These are phyloP conservation scores for Rhinella marina DNA, from an alignment of 2,797 vertebrate species.

Conservation along the genomic window DNA sequence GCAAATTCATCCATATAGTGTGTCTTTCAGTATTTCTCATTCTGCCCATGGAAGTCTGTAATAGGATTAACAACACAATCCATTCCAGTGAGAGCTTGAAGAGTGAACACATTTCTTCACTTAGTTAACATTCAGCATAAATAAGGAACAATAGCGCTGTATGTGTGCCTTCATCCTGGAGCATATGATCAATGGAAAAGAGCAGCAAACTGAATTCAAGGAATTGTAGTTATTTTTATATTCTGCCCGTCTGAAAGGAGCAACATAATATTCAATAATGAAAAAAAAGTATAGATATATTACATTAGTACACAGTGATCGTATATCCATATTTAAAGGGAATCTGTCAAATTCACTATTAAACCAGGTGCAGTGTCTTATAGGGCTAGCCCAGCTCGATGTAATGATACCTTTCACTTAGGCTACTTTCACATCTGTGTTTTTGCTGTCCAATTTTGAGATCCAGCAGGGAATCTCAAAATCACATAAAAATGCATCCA, in stretches of 20 bases:
- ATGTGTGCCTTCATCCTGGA: neutral
- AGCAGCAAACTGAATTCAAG: neutral
- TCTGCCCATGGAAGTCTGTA: neutral
- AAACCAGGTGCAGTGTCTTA: too few species aligned
- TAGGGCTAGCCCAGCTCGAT: too few species aligned
- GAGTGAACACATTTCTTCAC: neutral
- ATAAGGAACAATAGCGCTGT: neutral
- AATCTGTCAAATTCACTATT: neutral
- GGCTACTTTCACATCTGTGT: too few species aligned
- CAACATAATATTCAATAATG: neutral
- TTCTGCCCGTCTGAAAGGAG: neutral
- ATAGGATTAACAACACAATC: conserved; percentile 14
- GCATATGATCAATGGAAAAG: neutral
- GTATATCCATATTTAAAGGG: neutral
- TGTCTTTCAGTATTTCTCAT: neutral
- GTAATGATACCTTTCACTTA: too few species aligned
- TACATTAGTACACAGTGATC: neutral
- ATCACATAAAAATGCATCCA: too few species aligned
- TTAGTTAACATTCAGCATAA: neutral
- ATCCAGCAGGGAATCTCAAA: too few species aligned
- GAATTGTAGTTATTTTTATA: neutral
- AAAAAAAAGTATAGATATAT: neutral
- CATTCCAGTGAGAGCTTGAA: neutral
- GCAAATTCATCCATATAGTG: neutral
- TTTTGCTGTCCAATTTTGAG: too few species aligned